Conservation (phyloP, 2,113 vertebrate genomes). For the Nothobranchius furzeri region DNA sequence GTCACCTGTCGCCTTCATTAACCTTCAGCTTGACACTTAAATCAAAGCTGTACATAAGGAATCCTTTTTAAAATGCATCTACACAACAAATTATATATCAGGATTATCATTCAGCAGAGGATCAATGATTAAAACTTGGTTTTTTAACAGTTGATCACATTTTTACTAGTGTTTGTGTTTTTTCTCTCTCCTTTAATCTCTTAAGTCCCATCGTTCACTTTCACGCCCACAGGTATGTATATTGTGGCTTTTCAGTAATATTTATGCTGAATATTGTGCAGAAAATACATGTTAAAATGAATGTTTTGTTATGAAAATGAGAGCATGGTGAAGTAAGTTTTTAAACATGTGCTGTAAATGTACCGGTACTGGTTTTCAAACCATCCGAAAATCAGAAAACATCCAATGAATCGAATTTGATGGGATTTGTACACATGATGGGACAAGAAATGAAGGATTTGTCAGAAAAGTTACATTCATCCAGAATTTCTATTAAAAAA, state of each 20-base stretch:
- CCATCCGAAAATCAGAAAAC: too few relatives aligned
- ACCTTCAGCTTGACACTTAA: slow-evolving; percentile 56
- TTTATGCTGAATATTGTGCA: neutral
- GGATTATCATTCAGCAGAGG: too few relatives aligned
- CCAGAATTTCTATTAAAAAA: too few relatives aligned
- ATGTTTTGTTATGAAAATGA: neutral
- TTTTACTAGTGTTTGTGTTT: neutral
- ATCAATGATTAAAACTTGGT: too few relatives aligned
- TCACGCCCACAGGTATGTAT: slow-evolving; percentile 92
- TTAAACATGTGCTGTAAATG: too few relatives aligned
- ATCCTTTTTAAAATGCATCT: slow-evolving; percentile 1
- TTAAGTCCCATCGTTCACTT: slow-evolving; percentile 97
- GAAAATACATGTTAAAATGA: neutral
- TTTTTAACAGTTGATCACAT: too few relatives aligned
- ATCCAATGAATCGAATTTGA: too few relatives aligned
- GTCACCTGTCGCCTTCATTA: slow-evolving; percentile 51
- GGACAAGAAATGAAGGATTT: too few relatives aligned
- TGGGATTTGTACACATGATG: too few relatives aligned
- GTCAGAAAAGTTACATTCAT: too few relatives aligned
- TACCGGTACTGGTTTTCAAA: too few relatives aligned
- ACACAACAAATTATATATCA: neutral
- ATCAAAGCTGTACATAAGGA: slow-evolving; percentile 26
- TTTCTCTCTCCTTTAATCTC: slow-evolving; percentile 42
- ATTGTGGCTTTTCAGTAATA: neutral
- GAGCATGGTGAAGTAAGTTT: neutral